Evolutionary conservation across 2,113 vertebrate species (phyloP), one percentile per base, ranked within the genome.

Genomic region (Dicentrarchus labrax): DNA sequence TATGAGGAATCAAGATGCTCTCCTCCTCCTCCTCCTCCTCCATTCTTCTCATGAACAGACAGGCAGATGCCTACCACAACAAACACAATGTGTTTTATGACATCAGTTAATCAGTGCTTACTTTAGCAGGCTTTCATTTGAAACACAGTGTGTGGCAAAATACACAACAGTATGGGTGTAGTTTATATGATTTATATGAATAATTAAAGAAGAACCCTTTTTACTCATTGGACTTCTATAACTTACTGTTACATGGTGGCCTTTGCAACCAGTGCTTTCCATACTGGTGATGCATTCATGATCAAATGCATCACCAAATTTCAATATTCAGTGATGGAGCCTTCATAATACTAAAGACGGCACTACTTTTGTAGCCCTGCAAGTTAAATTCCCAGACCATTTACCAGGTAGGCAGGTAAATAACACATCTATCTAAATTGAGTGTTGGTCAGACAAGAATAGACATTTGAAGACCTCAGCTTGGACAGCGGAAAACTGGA

Each of bases 1-100:
- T 65, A 30, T 4, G 54, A 74, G 79, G 81, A 81, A 51, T 68
- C 43, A 62, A 60, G 72, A 86, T 6, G 78, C 72, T 83, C 59
- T 61, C 47, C 72, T 70, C 45, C 39, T 60, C 54, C 57, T 38
- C 53, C 78, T 72, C 45, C 64, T 59, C 19, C 68, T 72, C 16
- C 13, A 4, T 19, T 59, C 24, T 60, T 77, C 50, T 65, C 19
- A 38, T 30, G 51, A 54, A 22, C 22, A 67, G 12, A 59, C 56
- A 67, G 59, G n/a, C 43, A 75, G 65, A 72, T 71, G 9, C 43
- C 30, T n/a, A 48, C 53, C 24, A 73, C 24, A 64, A 21, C 13
- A 6, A 47, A 47, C 54, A 57, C 21, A 51, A 62, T 19, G 59
- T 54, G 54, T 69, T 71, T 53, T 13, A 53, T 54, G 60, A 48